Conservation (phyloP, 2,888 invertebrate genomes). For the Monoplex corrugatus region DNA sequence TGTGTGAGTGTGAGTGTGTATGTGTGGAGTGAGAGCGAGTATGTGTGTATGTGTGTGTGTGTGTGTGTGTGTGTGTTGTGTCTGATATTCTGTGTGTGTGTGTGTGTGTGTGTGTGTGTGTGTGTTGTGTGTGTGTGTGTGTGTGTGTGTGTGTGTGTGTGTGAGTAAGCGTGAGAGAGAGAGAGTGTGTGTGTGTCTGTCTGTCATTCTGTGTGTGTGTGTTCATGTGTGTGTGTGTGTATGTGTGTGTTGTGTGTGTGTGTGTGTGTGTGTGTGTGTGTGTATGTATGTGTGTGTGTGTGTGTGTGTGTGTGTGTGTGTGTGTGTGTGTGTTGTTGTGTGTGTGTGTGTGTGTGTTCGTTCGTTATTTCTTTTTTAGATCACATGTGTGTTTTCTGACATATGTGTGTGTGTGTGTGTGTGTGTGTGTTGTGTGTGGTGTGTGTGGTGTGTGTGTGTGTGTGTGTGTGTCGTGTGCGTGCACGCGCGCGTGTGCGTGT, state of each 20-base stretch:
- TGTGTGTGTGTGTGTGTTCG: neutral
- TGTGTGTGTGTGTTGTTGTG: neutral
- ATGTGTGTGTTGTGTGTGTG: neutral
- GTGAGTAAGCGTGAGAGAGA: neutral
- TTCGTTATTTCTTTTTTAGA: no score
- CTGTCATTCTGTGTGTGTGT: neutral
- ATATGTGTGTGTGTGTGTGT: constrained; percentile 23
- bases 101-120: constrained; percentile 5
- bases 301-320: neutral
- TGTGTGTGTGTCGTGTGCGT: neutral
- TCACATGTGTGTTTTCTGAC: neutral
- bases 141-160: neutral
- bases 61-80: neutral
- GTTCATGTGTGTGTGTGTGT: neutral
- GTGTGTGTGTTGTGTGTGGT: no score
- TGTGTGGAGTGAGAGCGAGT: neutral
- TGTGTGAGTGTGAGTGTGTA: constrained; percentile 20
- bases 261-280: constrained; percentile 4
- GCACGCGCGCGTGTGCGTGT: no score
- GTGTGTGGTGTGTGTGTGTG: neutral
- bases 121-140: constrained; percentile 28
- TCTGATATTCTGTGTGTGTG: neutral
- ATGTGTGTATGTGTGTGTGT: neutral
- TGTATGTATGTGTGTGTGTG: constrained; percentile 12
- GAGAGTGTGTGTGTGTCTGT: neutral